Conservation (phyloP, 2,113 vertebrate genomes). For the Strix aluco region DNA sequence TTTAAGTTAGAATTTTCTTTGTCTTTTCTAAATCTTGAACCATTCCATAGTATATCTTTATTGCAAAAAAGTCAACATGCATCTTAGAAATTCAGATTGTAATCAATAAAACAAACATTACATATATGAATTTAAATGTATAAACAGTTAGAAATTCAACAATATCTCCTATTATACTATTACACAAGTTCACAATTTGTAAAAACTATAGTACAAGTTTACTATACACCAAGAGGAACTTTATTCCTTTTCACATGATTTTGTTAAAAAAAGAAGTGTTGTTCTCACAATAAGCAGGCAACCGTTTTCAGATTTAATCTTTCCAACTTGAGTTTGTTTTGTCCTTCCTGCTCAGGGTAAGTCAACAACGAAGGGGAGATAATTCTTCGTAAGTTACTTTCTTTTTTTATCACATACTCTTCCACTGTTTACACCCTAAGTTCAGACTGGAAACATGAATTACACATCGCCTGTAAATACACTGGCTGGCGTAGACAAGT, state of each 20-base stretch:
- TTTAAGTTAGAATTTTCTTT: slow-evolving; percentile 73
- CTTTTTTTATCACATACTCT: not conserved
- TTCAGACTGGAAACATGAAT: not conserved
- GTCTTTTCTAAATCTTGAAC: slow-evolving; percentile 73
- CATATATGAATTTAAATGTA: slow-evolving; percentile 98
- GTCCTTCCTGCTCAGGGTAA: not conserved
- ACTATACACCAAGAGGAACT: slow-evolving; percentile 80
- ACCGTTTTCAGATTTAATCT: not conserved
- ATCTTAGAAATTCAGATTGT: slow-evolving; percentile 97
- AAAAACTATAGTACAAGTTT: slow-evolving; percentile 90
- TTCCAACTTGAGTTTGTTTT: not conserved
- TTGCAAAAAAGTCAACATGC: slow-evolving; percentile 98
- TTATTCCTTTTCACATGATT: slow-evolving; percentile 83
- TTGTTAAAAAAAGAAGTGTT: slow-evolving; percentile 8
- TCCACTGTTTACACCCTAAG: not conserved
- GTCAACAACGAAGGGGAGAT: not conserved
- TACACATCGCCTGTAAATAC: not conserved
- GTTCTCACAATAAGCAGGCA: slow-evolving; percentile 11
- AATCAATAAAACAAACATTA: slow-evolving; percentile 99
- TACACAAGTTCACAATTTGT: slow-evolving; percentile 90
- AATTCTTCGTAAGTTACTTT: not conserved
- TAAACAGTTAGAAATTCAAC: slow-evolving; percentile 99
- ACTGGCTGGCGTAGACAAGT: not conserved
- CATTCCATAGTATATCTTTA: slow-evolving; percentile 93
- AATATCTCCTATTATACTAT: slow-evolving; percentile 89